Conservation (phyloP, 2,888 invertebrate genomes). For the Azorinus chamasolen region DNA sequence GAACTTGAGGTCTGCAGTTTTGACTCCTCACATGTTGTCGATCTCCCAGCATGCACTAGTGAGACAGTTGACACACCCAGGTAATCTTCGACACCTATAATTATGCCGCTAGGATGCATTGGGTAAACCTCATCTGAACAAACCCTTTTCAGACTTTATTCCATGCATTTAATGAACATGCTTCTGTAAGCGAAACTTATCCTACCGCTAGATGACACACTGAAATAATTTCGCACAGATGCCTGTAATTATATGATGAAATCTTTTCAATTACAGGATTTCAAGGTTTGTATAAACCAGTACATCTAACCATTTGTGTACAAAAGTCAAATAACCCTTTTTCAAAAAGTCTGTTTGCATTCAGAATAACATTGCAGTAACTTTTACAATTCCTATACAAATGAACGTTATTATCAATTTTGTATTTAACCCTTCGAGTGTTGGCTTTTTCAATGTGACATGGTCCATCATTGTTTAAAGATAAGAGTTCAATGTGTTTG, state of each 20-base stretch:
- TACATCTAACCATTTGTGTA: neutral
- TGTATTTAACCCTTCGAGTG: too few species aligned
- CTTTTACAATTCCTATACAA: too few species aligned
- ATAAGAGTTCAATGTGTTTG: too few species aligned
- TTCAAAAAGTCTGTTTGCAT: neutral
- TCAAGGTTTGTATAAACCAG: neutral
- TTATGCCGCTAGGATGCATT: slow-evolving; percentile 6
- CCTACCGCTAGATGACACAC: slow-evolving; percentile 3
- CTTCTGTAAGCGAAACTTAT: slow-evolving; percentile 16
- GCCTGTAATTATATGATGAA: slow-evolving; percentile 10
- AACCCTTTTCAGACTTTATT: slow-evolving; percentile 3
- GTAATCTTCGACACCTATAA: slow-evolving; percentile 24
- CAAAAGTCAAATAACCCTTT: slow-evolving; percentile 1
- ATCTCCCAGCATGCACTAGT: too few species aligned
- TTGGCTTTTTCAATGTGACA: too few species aligned
- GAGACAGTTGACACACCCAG: slow-evolving; percentile 26
- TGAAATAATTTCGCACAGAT: slow-evolving; percentile 15
- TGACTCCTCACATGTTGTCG: neutral
- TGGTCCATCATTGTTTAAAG: too few species aligned
- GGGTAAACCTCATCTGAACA: too few species aligned
- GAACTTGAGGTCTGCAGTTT: too few species aligned
- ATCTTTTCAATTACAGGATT: slow-evolving; percentile 9
- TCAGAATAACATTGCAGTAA: neutral
- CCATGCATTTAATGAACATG: slow-evolving; percentile 1
- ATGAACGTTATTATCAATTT: too few species aligned